Evolutionary conservation across 2,797 vertebrate genomes (phyloP), one percentile per base, ranked within the genome.

Genomic region (Benthosema pterotum): DNA sequence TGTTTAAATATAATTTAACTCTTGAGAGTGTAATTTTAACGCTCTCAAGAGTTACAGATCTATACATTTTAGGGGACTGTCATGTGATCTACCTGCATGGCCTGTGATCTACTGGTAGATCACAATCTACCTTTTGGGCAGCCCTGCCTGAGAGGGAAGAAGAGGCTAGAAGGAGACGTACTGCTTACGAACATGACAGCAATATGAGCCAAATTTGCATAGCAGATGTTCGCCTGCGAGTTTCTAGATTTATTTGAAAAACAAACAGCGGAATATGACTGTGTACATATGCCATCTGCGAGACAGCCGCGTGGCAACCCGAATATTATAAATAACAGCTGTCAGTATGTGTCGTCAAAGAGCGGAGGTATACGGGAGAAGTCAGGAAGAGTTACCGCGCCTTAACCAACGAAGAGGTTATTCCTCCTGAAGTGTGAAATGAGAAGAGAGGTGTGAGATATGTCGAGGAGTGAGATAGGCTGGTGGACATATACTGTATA

Each of bases 261-360:
- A 75, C 71, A 77, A 87, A 85, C 74, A 79, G 72, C 49, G 71
- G 57, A 46, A 73, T 32, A 32, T 72, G 65, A 78, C 80, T 69
- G 42, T 2, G n/a, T n/a, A n/a, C n/a, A n/a, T n/a, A 48, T 73
- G 74, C 82, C 83, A 89, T 87, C 82, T 85, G 84, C 82, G 81
- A 69, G 18, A 66, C 50, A 60, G 51, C 58, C 70, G 22, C 22
- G 67, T 57, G 56, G 57, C 22, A 52, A n/a, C 42, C 42, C 72
- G 78, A 80, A 90, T 38, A 11, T 88, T 75, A 70, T 83, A 82
- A 73, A 67, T 50, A 86, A 68, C 76, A 78, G 74, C 75, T 79
- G 71, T 63, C 73, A 75, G 72, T 63, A 52, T 59, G 48, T 60
- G 52, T 65, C 60, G 19, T 67, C 50, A 45, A 11, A 48, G 42